These are phyloP conservation scores for Apis cerana DNA, from an alignment of 1,140 invertebrate species.

Conservation along the genomic window DNA sequence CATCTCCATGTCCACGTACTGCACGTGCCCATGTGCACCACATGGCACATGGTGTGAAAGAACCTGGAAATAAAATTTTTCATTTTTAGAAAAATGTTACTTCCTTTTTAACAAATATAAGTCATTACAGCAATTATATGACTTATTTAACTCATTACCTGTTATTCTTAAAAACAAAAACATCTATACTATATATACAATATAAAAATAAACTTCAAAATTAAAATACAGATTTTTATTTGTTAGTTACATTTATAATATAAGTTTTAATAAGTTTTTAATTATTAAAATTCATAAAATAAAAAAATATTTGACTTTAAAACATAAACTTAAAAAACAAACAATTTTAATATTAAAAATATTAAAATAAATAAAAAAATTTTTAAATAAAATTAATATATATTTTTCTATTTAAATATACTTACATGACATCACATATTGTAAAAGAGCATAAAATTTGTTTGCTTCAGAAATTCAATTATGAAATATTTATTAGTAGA, in stretches of 20 bases:
- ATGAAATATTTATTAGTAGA: conserved; percentile 24
- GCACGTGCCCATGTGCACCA: conserved; percentile 55
- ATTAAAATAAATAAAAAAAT: conserved; percentile 20
- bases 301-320: background rate
- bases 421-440: conserved; percentile 44
- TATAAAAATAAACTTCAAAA: background rate
- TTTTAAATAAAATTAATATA: conserved; percentile 10
- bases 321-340: no score
- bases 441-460: conserved; percentile 11
- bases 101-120: conserved; percentile 27
- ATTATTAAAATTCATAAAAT: background rate
- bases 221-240: background rate
- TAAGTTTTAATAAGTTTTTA: background rate
- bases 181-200: background rate
- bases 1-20: conserved; percentile 67
- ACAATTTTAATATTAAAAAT: conserved; percentile 3
- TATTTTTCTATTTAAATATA: conserved; percentile 26
- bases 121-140: conserved; percentile 9
- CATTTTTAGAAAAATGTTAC: conserved; percentile 64
- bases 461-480: background rate
- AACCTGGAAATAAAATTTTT: conserved; percentile 70
- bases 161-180: background rate
- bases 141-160: background rate
- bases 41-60: conserved; percentile 56
- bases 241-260: conserved; percentile 12